Percentiles rank a stretch among this genome's conserved stretches.
Evolutionary conservation across 2,113 vertebrate species (phyloP).

Genomic region (Oncorhynchus keta): DNA sequence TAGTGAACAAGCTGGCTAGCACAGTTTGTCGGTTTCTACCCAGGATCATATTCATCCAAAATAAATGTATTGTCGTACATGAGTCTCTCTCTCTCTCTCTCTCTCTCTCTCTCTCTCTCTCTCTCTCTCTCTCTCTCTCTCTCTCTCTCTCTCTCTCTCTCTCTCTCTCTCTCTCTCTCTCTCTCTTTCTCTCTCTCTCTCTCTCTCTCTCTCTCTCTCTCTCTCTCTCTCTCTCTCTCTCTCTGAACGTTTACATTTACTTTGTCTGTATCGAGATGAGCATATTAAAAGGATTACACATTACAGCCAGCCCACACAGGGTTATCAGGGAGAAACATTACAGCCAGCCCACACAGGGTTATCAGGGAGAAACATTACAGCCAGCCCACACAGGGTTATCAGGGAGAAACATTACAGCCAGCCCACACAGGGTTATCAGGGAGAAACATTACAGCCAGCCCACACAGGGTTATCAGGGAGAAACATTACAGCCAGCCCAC

Average conservation of each 20-base stretch:
- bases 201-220: background rate
- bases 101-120: background rate
- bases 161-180: background rate
- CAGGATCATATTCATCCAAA: background rate
- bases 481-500: background rate
- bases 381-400: background rate
- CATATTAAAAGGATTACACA: background rate
- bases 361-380: background rate
- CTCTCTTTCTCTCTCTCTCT: background rate
- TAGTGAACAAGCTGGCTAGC: background rate
- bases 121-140: too few species aligned
- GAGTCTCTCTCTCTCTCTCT: background rate
- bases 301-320: background rate
- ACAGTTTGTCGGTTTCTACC: constrained; percentile 12
- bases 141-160: background rate
- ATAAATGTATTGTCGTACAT: background rate
- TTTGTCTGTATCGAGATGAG: background rate
- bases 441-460: background rate
- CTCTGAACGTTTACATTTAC: background rate
- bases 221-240: too few species aligned
- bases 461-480: background rate
- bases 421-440: background rate
- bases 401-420: background rate
- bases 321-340: background rate
- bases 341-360: background rate